Base-by-base conservation (phyloP, 2,888 invertebrate genomes). In the Sminthurides aquaticus region DNA sequence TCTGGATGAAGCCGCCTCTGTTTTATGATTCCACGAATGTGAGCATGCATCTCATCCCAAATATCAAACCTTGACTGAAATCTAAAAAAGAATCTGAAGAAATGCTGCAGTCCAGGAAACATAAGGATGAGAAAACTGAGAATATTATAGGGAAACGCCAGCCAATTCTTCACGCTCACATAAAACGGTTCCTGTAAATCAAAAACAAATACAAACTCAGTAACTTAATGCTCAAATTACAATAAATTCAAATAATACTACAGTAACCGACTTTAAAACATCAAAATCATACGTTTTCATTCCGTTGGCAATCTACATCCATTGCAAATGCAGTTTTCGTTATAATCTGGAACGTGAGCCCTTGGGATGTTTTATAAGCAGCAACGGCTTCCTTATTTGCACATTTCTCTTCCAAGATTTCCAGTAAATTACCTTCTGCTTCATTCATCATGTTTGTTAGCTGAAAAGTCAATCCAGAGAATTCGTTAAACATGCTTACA, bases 261-360 rank as follows among this genome's bases (percentile, higher is more conserved):
- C 11, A 54, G 20, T 18, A 15, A 54, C 22, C 22, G 20, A 15
- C 11, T 48, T n/a, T n/a, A n/a, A 29, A 29, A 15, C 27, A 3
- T 25, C 20, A 60, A 5, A 43, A 5, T 29, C 49, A 25, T 66
- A 70, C 74, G 65, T 74, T 70, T 66, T 74, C 71, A 71, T 74
- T 67, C 29, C 74, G 63, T 64, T 74, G 74, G 62, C 72, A 72
- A 56, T 74, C 72, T 0, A 74, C 72, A 56, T 74, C 74, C 72
- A 74, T 71, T 11, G 74, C 74, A 59, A 74, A 74, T 18, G 71
- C 74, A 20, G 72, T 74, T 66, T 74, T 74, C 8, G 74, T 69
- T 52, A 74, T 74, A 55, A 74, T 71, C 65, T 73, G 71, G 59
- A 73, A 73, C 20, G 71, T 71, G 1, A 73, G 66, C 5, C 70